Percentiles rank a stretch among this genome's conserved stretches.
Conservation (phyloP, 2,797 vertebrate species). For the Vespertilio murinus region DNA sequence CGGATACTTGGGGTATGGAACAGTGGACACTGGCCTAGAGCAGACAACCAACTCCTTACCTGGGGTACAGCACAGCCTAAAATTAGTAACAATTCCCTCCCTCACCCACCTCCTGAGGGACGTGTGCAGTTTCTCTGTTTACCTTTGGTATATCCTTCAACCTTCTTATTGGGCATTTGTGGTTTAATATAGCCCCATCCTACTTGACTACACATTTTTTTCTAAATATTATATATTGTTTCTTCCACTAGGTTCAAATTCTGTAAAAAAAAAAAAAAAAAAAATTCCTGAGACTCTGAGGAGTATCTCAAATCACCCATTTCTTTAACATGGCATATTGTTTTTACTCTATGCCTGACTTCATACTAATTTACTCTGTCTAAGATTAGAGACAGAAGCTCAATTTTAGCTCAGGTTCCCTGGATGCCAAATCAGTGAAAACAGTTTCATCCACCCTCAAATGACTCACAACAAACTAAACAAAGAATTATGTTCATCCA, state of each 20-base stretch:
- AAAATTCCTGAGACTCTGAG: background rate
- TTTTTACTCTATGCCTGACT: background rate
- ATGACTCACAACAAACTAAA: background rate
- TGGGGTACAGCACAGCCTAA: too few species aligned
- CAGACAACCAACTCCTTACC: background rate
- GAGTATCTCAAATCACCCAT: background rate
- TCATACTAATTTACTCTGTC: background rate
- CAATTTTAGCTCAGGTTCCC: background rate
- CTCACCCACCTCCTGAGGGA: background rate
- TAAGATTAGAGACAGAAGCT: background rate
- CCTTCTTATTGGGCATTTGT: background rate
- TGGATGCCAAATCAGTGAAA: background rate
- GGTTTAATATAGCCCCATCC: background rate
- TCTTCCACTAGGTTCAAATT: background rate
- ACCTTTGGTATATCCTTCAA: background rate
- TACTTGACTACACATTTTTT: background rate
- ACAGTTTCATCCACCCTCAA: background rate
- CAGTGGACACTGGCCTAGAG: background rate
- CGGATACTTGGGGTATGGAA: background rate
- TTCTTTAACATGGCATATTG: background rate
- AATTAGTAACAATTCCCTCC: accelerated
- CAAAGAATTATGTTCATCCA: background rate
- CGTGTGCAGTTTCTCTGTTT: background rate
- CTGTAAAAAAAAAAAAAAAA: too few species aligned
- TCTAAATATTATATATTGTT: background rate